Conservation (phyloP, 2,113 vertebrate genomes). For the Oceanites oceanicus region DNA sequence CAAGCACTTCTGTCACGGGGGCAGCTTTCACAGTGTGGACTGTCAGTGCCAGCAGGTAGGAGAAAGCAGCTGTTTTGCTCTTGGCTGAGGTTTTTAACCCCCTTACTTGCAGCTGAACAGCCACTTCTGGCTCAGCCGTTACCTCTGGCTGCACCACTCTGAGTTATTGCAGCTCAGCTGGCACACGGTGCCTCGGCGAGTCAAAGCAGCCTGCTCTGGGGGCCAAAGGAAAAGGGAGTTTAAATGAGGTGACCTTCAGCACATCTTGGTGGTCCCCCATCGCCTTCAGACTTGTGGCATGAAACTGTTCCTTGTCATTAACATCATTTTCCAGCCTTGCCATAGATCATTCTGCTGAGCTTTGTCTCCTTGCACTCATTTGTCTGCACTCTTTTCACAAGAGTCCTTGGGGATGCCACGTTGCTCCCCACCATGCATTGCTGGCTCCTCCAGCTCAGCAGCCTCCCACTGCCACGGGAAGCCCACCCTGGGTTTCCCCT, state of each 20-base stretch:
- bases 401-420: background rate
- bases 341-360: background rate
- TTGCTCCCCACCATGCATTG: background rate
- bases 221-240: background rate
- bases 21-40: background rate
- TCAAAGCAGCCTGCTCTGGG: background rate
- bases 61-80: background rate
- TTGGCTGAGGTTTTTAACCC: background rate
- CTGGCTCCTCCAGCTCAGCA: background rate
- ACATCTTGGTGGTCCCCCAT: background rate
- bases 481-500: background rate
- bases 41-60: background rate
- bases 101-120: background rate
- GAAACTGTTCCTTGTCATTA: background rate
- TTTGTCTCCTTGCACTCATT: background rate
- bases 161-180: background rate
- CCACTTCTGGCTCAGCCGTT: accelerated
- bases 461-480: accelerated
- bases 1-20: accelerated
- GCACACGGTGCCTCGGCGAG: accelerated
- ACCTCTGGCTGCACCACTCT: accelerated
- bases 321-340: background rate
- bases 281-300: background rate
- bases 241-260: background rate
- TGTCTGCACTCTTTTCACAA: background rate